Evolutionary conservation across 2,113 vertebrate species (phyloP).

Genomic region (Psittacula cyanocephala): DNA sequence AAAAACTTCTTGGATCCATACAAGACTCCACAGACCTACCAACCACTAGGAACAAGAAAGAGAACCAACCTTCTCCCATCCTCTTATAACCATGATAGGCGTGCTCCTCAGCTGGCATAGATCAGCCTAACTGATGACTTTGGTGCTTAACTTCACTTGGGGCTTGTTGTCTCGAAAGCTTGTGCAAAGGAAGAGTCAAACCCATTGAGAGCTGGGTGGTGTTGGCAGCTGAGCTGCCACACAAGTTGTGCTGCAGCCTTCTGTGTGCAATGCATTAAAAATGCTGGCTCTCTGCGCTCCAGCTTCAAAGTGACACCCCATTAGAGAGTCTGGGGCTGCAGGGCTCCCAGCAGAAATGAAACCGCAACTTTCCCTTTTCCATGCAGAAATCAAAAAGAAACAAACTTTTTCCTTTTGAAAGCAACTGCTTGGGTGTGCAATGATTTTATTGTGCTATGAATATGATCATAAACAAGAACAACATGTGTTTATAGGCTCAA

Average conservation of each 20-base stretch:
- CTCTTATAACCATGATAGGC: not conserved
- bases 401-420: not conserved
- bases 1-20: not conserved
- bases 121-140: not conserved
- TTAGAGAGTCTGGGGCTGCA: not conserved
- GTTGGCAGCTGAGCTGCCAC: not conserved
- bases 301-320: not conserved
- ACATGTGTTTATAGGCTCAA: conserved; percentile 50
- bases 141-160: not conserved
- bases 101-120: not conserved
- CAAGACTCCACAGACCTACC: fast-evolving
- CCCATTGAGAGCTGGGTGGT: not conserved
- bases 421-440: not conserved
- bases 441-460: conserved; percentile 62
- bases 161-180: not conserved
- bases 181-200: not conserved
- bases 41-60: fast-evolving
- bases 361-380: not conserved
- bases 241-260: not conserved
- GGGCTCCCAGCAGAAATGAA: not conserved
- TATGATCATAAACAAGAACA: conserved; percentile 60
- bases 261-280: not conserved
- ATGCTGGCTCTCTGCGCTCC: not conserved
- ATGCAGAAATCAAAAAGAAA: not conserved
- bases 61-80: fast-evolving